Evolutionary conservation across 2,113 vertebrate genomes (phyloP).

Genomic region (Caloenas nicobarica): DNA sequence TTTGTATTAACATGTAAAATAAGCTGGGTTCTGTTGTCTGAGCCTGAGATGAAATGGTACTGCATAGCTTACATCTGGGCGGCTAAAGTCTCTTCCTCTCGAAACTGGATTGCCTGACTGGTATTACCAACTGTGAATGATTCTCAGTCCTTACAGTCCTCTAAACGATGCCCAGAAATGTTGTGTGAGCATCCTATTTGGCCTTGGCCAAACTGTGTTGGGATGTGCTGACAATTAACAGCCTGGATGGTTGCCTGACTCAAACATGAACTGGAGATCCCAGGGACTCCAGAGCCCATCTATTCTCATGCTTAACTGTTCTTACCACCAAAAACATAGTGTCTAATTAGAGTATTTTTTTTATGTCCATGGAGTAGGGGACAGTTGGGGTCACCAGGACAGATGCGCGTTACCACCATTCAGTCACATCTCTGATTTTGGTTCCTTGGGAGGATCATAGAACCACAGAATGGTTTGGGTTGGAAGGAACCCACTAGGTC

Average conservation of each 20-base stretch:
- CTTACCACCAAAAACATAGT: background rate
- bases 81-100: background rate
- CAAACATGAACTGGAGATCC: background rate
- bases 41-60: background rate
- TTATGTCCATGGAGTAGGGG: background rate
- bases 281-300: background rate
- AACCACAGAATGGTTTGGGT: background rate
- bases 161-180: background rate
- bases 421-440: background rate
- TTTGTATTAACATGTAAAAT: background rate
- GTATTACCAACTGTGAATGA: background rate
- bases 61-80: background rate
- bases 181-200: background rate
- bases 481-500: background rate
- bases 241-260: background rate
- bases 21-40: background rate
- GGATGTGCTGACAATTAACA: background rate
- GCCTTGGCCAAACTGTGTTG: background rate
- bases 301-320: background rate
- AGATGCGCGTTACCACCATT: fast-evolving
- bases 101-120: background rate
- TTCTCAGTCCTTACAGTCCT: background rate
- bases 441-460: background rate
- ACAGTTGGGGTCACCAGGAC: background rate
- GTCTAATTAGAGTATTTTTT: background rate